Percentiles rank a stretch among this genome's conserved stretches.
These are phyloP conservation scores for Myotis pilosus DNA, from an alignment of 2,797 vertebrate genomes.

Conservation along the genomic window DNA sequence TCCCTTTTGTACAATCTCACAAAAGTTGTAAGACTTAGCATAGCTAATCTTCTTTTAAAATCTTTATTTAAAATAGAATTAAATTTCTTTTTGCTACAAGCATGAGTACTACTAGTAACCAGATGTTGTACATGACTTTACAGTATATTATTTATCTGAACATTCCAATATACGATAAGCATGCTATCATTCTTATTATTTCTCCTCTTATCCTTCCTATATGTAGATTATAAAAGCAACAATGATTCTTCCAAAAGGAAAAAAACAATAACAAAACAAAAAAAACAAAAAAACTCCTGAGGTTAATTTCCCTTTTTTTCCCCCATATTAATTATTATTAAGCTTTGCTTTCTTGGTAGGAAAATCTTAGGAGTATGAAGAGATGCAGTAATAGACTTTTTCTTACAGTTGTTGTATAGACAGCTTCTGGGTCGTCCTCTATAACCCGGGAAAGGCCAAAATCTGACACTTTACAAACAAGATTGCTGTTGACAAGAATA, in stretches of 20 bases:
- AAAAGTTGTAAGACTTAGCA: background rate
- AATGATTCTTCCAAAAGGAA: background rate
- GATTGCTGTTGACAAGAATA: conserved; percentile 99
- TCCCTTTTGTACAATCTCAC: background rate
- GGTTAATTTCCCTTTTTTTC: background rate
- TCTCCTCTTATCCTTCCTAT: background rate
- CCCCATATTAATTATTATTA: background rate
- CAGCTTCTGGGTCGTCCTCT: conserved; percentile 98
- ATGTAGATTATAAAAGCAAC: background rate
- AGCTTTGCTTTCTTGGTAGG: background rate
- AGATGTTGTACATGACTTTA: background rate
- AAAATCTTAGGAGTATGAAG: background rate
- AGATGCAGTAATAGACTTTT: conserved; percentile 10
- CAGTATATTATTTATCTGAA: background rate
- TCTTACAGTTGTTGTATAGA: conserved; percentile 98
- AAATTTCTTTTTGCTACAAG: background rate
- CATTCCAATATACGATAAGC: background rate
- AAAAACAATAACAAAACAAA: background rate
- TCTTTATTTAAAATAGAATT: background rate
- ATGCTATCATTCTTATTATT: background rate
- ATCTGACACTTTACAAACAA: conserved; percentile 99
- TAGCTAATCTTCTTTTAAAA: background rate
- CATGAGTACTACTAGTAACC: background rate
- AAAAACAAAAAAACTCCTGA: background rate
- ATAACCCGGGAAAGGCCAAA: conserved; percentile 98